phyloP scores from a whole-genome alignment of 2,888 invertebrate species.

The Branchellion lobata region DNA sequence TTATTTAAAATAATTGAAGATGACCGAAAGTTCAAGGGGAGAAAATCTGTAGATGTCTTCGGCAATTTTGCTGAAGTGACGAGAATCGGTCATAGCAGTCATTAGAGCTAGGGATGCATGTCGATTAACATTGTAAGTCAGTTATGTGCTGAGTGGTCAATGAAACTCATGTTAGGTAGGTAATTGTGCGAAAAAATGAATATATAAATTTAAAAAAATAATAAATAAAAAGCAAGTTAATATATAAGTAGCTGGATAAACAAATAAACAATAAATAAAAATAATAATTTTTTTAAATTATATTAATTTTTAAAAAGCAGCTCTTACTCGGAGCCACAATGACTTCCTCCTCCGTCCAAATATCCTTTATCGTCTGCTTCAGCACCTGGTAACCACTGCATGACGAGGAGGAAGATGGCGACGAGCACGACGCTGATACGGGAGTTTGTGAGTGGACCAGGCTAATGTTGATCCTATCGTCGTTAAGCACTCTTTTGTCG shows the following conservation, averaged over 20 bases:
- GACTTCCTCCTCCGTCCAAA: slow-evolving; percentile 58
- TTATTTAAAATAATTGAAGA: not conserved
- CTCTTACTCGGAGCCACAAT: slow-evolving; percentile 62
- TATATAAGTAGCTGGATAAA: slow-evolving; percentile 24
- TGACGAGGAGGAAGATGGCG: not conserved
- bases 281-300: not conserved
- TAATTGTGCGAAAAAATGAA: too few species aligned
- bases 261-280: not conserved
- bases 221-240: not conserved
- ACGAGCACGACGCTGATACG: slow-evolving; percentile 61
- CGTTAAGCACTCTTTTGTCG: slow-evolving; percentile 57
- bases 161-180: too few species aligned
- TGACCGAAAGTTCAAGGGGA: slow-evolving; percentile 60
- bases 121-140: too few species aligned
- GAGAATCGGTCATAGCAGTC: slow-evolving; percentile 64
- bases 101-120: slow-evolving; percentile 55
- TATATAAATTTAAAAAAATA: not conserved
- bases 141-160: too few species aligned
- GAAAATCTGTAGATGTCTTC: slow-evolving; percentile 64
- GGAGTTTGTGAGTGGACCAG: slow-evolving; percentile 57
- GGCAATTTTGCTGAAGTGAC: slow-evolving; percentile 63
- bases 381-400: slow-evolving; percentile 61
- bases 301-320: not conserved
- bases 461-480: slow-evolving; percentile 60
- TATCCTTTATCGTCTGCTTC: slow-evolving; percentile 61